phyloP scores from a whole-genome alignment of 2,797 vertebrate species.

The Adrianichthys oophorus region DNA sequence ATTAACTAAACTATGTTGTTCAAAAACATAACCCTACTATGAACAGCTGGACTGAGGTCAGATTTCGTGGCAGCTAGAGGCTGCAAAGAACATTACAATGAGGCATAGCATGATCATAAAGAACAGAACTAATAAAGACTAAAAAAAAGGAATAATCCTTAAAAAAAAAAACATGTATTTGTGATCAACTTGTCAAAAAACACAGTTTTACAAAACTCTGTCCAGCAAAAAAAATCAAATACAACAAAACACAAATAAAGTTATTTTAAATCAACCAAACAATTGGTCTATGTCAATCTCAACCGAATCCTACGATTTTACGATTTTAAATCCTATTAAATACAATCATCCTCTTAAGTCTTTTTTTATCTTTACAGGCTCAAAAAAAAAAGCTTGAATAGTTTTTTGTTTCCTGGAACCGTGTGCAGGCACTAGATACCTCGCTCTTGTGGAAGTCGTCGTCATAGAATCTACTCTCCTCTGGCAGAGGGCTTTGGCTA shows the following conservation, averaged over 20 bases:
- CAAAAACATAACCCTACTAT: too few species aligned
- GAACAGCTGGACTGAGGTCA: too few species aligned
- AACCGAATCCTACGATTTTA: background rate
- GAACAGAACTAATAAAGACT: too few species aligned
- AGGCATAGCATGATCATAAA: too few species aligned
- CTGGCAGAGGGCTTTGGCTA: slow-evolving; percentile 68
- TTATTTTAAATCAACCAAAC: background rate
- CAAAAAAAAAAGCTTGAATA: slow-evolving; percentile 6
- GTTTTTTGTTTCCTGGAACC: slow-evolving; percentile 38
- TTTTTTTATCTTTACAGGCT: slow-evolving; percentile 9
- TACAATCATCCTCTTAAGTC: slow-evolving; percentile 1
- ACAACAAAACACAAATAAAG: background rate
- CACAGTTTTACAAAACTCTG: too few species aligned
- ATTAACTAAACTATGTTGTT: too few species aligned
- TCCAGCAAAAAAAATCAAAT: background rate
- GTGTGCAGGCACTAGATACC: slow-evolving; percentile 67
- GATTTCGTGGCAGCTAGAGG: too few species aligned
- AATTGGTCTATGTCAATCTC: background rate
- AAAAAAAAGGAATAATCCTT: too few species aligned
- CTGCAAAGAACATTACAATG: too few species aligned
- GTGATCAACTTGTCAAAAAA: too few species aligned
- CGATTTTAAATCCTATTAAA: slow-evolving; percentile 1
- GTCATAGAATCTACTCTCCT: slow-evolving; percentile 76
- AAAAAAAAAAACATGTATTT: too few species aligned
- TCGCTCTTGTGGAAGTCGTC: slow-evolving; percentile 76